These are phyloP conservation scores for Calycopis cecrops DNA, from an alignment of 1,140 invertebrate species.

Conservation along the genomic window DNA sequence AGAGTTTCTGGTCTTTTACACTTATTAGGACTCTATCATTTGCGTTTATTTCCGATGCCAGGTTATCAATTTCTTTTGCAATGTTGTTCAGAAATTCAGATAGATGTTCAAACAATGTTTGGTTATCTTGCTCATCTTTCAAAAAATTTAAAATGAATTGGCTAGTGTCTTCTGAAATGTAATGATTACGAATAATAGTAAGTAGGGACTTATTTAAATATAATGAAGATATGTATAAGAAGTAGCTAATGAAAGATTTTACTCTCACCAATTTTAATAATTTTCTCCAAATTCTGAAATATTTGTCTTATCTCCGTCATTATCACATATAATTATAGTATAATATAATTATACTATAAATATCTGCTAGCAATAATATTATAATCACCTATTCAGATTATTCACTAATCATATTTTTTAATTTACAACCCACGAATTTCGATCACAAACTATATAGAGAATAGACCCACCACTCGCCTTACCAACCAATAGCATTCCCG, in stretches of 20 bases:
- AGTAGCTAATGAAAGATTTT: background rate
- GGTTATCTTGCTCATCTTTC: constrained; percentile 19
- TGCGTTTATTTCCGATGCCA: constrained; percentile 41
- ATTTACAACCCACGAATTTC: no score
- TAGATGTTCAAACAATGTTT: constrained; percentile 20
- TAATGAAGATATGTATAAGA: constrained; percentile 10
- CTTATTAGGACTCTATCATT: constrained; percentile 73
- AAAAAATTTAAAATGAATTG: constrained; percentile 29
- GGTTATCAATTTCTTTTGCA: constrained; percentile 53
- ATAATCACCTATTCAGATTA: no score
- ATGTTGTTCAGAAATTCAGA: constrained; percentile 47
- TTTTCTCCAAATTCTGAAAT: constrained; percentile 38
- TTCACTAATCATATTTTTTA: no score
- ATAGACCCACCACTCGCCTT: no score
- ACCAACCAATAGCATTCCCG: no score
- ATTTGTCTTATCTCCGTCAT: constrained; percentile 16
- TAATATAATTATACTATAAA: no score
- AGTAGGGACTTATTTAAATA: constrained; percentile 13
- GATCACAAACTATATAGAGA: no score
- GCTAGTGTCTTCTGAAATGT: constrained; percentile 34
- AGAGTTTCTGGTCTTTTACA: constrained; percentile 75
- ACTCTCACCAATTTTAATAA: constrained; percentile 36
- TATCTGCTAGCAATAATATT: no score
- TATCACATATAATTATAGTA: background rate
- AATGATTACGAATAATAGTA: background rate